Base-by-base conservation (phyloP, 1,140 invertebrate genomes). In the Hyles vespertilio region DNA sequence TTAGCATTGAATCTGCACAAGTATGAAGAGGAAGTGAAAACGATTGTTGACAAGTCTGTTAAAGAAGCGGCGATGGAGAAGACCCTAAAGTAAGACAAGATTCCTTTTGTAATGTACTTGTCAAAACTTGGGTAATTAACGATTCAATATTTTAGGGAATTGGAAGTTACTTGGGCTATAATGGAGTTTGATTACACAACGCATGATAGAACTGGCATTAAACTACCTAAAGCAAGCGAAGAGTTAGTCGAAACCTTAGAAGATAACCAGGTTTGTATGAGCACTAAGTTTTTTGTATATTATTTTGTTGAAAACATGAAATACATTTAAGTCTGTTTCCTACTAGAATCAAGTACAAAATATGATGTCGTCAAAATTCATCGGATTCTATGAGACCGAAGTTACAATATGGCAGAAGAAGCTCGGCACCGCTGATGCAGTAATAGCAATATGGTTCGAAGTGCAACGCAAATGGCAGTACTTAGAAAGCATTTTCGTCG, bases 61-160 rank as follows among this genome's bases (percentile, higher is more conserved):
- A 98, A 98, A 81, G 98, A 99, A 89, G 95, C 95, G 91, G 94
- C 92, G 10, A 98, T 98, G 96, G 97, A 99, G 81, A 98, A 98
- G 81, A 93, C 94, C 0, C 88, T 98, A 1, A 88, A 74, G 89
- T 90, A 75, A 59, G 32, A 53, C 3, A 51, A 51, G 36, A 40
- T 40, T 5, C 36, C 8, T 40, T 40, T 40, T 8, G 10, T 34
- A 34, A 8, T 34, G 22, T 44, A n/a, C 3, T n/a, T 3, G 22
- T 51, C 34, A 12, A 9, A 52, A 51, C 5, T 9, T n/a, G 49
- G 22, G 51, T 53, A 7, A 32, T 60, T 51, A 49, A 36, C 11
- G 56, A 62, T 45, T 46, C 44, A 57, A 36, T 32, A 68, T 43
- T 68, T 65, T 50, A 93, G 93, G 65, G 97, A 98, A 83, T 89